phyloP scores from a whole-genome alignment of 2,113 vertebrate genomes.

The Meriones unguiculatus region DNA sequence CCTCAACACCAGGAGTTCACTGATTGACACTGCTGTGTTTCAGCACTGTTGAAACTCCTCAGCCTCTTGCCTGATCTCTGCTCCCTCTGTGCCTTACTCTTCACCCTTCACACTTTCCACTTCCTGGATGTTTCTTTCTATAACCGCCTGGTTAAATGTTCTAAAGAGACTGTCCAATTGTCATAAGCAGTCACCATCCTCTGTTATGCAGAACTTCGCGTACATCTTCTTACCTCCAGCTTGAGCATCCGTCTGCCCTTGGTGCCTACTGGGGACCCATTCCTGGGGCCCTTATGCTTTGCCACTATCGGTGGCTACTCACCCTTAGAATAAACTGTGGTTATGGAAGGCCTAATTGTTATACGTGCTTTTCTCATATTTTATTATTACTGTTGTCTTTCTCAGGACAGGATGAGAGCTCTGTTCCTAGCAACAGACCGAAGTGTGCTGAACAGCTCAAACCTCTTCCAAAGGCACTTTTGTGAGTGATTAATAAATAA shows the following conservation, averaged over 20 bases:
- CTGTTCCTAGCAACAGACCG: neutral
- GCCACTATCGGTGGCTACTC: neutral
- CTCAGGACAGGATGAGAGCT: neutral
- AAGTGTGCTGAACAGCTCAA: neutral
- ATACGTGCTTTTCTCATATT: neutral
- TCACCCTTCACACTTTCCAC: neutral
- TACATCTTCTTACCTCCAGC: neutral
- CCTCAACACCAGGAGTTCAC: neutral
- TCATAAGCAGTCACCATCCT: neutral
- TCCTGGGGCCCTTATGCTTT: neutral
- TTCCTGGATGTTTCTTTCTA: neutral
- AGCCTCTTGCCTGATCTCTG: neutral
- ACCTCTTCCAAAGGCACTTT: slow-evolving; percentile 21
- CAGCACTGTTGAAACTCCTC: neutral
- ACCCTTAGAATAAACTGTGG: neutral
- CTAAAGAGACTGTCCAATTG: neutral
- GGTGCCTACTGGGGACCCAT: neutral
- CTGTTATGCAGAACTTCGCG: neutral
- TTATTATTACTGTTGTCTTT: neutral
- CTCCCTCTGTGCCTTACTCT: neutral
- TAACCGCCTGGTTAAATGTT: slow-evolving; percentile 6
- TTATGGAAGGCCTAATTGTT: neutral
- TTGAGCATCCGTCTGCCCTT: neutral
- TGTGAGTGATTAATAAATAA: neutral
- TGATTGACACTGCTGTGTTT: neutral